Conservation (phyloP, 2,888 invertebrate genomes). For the Nycteola revayana region DNA sequence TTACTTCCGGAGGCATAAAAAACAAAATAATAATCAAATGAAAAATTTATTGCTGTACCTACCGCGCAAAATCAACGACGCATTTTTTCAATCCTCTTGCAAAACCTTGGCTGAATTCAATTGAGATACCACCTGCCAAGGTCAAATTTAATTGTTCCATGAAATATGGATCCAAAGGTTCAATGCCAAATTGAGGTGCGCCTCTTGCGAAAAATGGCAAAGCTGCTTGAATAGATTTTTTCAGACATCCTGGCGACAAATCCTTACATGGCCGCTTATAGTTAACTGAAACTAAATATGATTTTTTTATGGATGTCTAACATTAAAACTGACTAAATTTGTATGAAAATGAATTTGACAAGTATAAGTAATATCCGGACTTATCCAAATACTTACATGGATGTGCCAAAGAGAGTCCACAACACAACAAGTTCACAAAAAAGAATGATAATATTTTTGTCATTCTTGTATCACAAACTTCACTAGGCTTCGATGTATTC, state of each 20-base stretch:
- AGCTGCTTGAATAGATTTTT: constrained; percentile 37
- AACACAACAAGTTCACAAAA: constrained; percentile 1
- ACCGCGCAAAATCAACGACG: constrained; percentile 48
- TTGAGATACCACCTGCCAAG: constrained; percentile 45
- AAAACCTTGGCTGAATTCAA: constrained; percentile 42
- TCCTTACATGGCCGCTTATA: constrained; percentile 39
- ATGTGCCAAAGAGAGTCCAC: constrained; percentile 12
- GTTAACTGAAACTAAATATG: constrained; percentile 17
- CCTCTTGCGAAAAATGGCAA: constrained; percentile 44
- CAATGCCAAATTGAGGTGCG: constrained; percentile 42
- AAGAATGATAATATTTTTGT: constrained; percentile 7
- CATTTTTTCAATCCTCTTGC: constrained; percentile 51
- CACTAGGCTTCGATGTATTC: too few species aligned
- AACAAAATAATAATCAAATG: too few species aligned
- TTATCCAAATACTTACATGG: constrained; percentile 29
- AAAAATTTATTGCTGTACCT: not conserved
- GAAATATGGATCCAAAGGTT: constrained; percentile 47
- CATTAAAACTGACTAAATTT: too few species aligned
- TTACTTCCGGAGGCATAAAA: too few species aligned
- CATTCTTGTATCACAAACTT: too few species aligned
- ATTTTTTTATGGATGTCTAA: too few species aligned
- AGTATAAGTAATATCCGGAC: not conserved
- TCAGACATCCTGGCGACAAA: constrained; percentile 42
- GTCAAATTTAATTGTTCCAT: constrained; percentile 42
- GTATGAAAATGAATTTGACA: too few species aligned